Conservation (phyloP, 2,113 vertebrate genomes). For the Gallinago jamesoni region DNA sequence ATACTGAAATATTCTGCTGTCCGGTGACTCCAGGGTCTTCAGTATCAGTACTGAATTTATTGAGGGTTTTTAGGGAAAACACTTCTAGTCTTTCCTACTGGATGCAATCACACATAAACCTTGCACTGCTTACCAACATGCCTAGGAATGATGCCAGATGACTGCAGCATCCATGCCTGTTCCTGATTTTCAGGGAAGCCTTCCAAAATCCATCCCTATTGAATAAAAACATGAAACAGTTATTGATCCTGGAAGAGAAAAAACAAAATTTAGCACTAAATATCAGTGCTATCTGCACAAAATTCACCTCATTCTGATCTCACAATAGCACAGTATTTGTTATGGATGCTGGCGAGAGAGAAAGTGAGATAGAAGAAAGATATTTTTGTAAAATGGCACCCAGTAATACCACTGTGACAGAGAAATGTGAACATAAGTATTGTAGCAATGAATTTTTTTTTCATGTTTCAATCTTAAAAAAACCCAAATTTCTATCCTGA, state of each 20-base stretch:
- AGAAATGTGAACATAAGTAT: neutral
- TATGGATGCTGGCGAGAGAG: neutral
- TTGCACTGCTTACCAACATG: conserved; percentile 83
- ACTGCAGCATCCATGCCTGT: conserved; percentile 84
- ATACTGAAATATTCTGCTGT: neutral
- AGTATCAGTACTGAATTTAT: neutral
- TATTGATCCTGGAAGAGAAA: neutral
- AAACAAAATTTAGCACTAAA: neutral
- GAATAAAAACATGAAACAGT: conserved; percentile 28
- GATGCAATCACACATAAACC: neutral
- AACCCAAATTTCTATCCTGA: neutral
- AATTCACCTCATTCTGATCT: neutral
- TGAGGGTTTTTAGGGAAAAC: neutral
- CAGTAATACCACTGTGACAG: neutral
- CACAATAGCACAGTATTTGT: neutral
- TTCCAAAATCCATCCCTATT: conserved; percentile 92
- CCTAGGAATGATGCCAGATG: conserved; percentile 80
- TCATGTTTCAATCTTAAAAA: neutral
- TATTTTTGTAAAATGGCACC: neutral
- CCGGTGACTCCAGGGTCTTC: neutral
- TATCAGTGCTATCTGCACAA: neutral
- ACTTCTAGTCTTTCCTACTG: neutral
- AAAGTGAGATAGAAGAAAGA: neutral
- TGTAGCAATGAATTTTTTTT: neutral
- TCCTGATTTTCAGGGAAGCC: conserved; percentile 84